Evolutionary conservation across 1,140 invertebrate species (phyloP), one percentile per base, ranked within the genome.

Genomic region (Fopius arisanus): DNA sequence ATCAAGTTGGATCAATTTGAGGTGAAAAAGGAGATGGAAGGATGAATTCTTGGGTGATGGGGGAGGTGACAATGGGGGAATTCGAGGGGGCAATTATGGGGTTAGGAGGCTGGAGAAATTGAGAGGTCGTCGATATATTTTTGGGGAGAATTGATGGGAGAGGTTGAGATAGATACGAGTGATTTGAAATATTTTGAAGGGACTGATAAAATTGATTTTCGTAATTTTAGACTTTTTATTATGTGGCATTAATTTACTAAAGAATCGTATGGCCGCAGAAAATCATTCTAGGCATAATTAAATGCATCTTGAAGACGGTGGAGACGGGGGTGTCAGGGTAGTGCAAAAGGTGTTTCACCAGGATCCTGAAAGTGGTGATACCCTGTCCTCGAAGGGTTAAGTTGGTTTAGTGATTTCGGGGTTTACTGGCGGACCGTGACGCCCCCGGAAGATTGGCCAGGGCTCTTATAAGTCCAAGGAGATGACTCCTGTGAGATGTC

Each of bases 341-440:
- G 62, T 65, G 37, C n/a, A 19, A 29, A 16, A 74, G 63, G 31
- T n/a, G 29, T 74, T 59, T 70, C 67, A 65, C 14, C 54, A 26
- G 23, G 21, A 69, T n/a, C 12, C 40, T 37, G 69, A 31, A 62
- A 66, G 29, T 63, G 43, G 63, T 74, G 68, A 26, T 67, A 70
- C 63, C 62, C 4, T 51, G 59, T 67, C 71, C 41, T 59, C 28
- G 28, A 28, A 23, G 59, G 62, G 69, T 82, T 77, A 82, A 83
- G 81, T 84, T 84, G 79, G 82, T 78, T 81, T 82, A 84, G 83
- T 86, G 84, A 84, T 86, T 85, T 79, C 81, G 76, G 77, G 80
- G 82, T 81, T 84, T 81, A 83, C 84, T 84, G 80, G 81, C 78
- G 77, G 73, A 77, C 79, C 79, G 78, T 82, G 83, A 82, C 81